Evolutionary conservation across 1,140 invertebrate genomes (phyloP), one percentile per base, ranked within the genome.

Genomic region (Caerostris darwini): DNA sequence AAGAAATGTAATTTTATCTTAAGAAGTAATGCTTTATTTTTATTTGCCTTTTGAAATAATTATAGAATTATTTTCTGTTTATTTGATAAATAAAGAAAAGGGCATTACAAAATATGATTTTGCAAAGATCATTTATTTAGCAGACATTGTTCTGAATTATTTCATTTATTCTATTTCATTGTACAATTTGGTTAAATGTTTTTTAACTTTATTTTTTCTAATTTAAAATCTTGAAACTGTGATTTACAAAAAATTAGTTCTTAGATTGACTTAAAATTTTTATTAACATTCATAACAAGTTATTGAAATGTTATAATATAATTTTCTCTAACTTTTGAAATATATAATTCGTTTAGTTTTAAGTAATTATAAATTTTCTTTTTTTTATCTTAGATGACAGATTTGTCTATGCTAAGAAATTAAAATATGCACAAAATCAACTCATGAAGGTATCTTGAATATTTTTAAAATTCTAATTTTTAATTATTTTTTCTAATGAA

Each of bases 381-480:
- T 93, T 71, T 86, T 96, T 5, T 1, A 34, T 14, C 95, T 83
- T 96, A 98, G 98, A 97, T 95, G 98, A 99, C 96, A 96, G 98
- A 95, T 99, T 98, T 96, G 98, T 99, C 95, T 99, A 98, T 96
- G 98, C 98, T 1, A 97, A 98, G 81, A 98, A 98, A 95, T 96
- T 99, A 4, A 99, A 99, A 96, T 96, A 97, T 12, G 98, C 98
- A 2, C 98, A 99, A 96, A 97, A 97, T 83, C 97, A 98, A 67
- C 95, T 99, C 10, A 97, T 98, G 34, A 97, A 97, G 93, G 98
- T 96, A 94, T 50, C 14, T 91, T 92, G 17, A 77, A 53, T 67
- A 58, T 19, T n/a, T 59, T 82, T 3, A 50, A 82, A 67, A n/a
- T 67, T 82, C 10, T 50, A 82, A 50, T 82, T 82, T 3, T 3